Base-by-base conservation (phyloP, 2,797 vertebrate genomes). In the Lindbergichthys nudifrons region DNA sequence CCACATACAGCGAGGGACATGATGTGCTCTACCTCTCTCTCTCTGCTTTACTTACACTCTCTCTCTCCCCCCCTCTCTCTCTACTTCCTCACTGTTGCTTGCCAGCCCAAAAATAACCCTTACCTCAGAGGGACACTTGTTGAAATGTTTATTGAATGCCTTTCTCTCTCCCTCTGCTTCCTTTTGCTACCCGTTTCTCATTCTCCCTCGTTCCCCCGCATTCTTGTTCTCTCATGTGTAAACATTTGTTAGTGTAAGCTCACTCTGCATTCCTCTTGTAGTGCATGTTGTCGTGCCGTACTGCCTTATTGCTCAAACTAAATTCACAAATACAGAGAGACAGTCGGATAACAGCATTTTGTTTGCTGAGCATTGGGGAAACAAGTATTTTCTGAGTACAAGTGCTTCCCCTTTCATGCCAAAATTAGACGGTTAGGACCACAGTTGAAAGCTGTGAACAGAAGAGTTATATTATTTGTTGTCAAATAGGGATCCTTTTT, bases 41-140 rank as follows among this genome's bases (percentile, higher is more conserved):
- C 72, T 59, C 64, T 26, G 2, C 75, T 43, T 64, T 56, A 11
- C 53, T 50, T 69, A 56, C 73, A 8, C 43, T 26, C 26, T 5
- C 5, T 26, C 26, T 26, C n/a, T n/a, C 67, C 9, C 42, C 41
- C 73, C 54, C 70, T 50, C 70, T 75, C 80, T 42, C 69, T 53
- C 30, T 58, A 50, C 73, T 75, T 79, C 76, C 69, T 87, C 77
- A 78, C 90, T 80, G 85, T 90, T 83, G 89, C 88, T 81, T 76
- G 80, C 89, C 85, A 82, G 76, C 86, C 85, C 89, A 70, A 79
- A 92, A 94, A 94, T 93, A 94, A 89, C 77, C 83, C 74, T 79
- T 78, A 84, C 84, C 83, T 92, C 84, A 86, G 75, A 85, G 81
- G 75, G 80, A 85, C 36, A 63, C 77, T 75, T 79, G 80, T 78